Conservation (phyloP, 1,140 invertebrate species). For the Heliconius melpomene region DNA sequence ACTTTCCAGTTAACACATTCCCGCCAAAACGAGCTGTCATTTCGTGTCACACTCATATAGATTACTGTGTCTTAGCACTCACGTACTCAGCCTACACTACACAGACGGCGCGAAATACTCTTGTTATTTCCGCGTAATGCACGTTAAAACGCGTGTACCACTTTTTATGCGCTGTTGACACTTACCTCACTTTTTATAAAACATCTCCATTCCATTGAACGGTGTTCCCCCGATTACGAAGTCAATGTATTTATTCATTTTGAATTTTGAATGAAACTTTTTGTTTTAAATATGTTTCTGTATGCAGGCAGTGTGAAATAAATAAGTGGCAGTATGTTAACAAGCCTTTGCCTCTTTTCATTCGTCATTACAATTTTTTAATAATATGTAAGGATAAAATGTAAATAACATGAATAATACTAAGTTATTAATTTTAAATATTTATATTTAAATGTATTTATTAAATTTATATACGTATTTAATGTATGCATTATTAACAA, state of each 20-base stretch:
- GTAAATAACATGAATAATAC: too few species aligned
- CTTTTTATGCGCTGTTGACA: slow-evolving; percentile 41
- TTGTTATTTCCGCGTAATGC: slow-evolving; percentile 34
- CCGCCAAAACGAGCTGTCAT: slow-evolving; percentile 59
- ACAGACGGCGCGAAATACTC: slow-evolving; percentile 1
- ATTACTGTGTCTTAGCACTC: slow-evolving; percentile 5
- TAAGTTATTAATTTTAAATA: too few species aligned
- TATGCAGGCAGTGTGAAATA: not conserved
- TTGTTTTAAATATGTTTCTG: slow-evolving; percentile 12
- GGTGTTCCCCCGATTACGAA: slow-evolving; percentile 19
- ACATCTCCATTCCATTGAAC: slow-evolving; percentile 40
- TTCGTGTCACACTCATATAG: slow-evolving; percentile 37
- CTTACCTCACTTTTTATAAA: slow-evolving; percentile 35
- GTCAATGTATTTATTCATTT: slow-evolving; percentile 22
- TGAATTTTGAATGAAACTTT: slow-evolving; percentile 23
- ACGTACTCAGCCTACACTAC: slow-evolving; percentile 8
- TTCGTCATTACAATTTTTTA: not conserved
- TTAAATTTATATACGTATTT: too few species aligned
- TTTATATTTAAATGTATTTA: too few species aligned
- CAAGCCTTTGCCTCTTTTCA: not conserved
- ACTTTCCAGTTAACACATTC: slow-evolving; percentile 31
- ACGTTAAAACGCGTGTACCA: slow-evolving; percentile 33
- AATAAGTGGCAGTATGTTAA: not conserved
- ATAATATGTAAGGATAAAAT: not conserved
- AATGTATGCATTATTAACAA: too few species aligned